Percentiles rank a stretch among this genome's conserved stretches.
These are phyloP conservation scores for Aspidiotus rigidus DNA, from an alignment of 2,888 invertebrate species.

Conservation along the genomic window DNA sequence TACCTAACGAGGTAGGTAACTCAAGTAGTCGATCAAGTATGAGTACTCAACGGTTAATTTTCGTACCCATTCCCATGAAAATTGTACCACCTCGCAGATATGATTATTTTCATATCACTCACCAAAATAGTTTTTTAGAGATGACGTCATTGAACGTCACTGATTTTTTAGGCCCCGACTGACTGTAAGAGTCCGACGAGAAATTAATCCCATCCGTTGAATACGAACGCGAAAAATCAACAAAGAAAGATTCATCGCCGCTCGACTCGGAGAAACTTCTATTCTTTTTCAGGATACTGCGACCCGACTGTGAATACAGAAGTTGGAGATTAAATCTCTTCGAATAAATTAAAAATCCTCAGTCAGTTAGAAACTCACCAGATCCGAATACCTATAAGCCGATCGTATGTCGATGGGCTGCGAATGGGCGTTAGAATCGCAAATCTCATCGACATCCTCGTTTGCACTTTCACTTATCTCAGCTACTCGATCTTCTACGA, in stretches of 20 bases:
- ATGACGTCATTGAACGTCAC: constrained; percentile 25
- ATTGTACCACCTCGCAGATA: background rate
- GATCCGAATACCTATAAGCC: constrained; percentile 20
- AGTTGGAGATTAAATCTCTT: background rate
- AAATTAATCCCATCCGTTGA: constrained; percentile 22
- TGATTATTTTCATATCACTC: background rate
- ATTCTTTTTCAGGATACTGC: constrained; percentile 41
- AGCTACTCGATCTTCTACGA: background rate
- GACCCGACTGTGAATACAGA: constrained; percentile 17
- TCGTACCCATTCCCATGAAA: background rate
- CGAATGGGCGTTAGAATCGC: background rate
- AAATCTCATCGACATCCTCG: background rate
- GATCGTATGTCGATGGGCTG: constrained; percentile 9
- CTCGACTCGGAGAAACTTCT: constrained; percentile 46
- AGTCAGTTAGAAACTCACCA: constrained; percentile 11
- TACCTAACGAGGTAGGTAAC: background rate
- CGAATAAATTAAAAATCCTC: too few species aligned
- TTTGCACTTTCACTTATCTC: constrained; percentile 12
- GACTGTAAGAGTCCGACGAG: constrained; percentile 26
- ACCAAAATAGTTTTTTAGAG: constrained; percentile 26
- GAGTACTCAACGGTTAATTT: background rate
- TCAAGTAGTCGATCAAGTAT: background rate
- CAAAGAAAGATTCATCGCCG: constrained; percentile 19
- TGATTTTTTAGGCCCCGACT: constrained; percentile 19
- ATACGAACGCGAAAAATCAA: constrained; percentile 16